These are phyloP conservation scores for honey bee (Apis mellifera) DNA, from an alignment of 1,140 invertebrate species.

Conservation along the genomic window Amel_HAv3.1 CM009940.2:4743501-4744000, in stretches of 20 bases:
- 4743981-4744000: not conserved
- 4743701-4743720: not conserved
- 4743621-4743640: conserved; percentile 42
- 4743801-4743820: conserved; percentile 19
- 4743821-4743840: not conserved
- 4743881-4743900: not conserved
- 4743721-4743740: not conserved
- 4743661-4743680: conserved; percentile 10
- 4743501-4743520: conserved; percentile 20
- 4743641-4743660: not conserved
- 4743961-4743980: not conserved
- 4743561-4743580: conserved; percentile 35
- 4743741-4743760: not conserved
- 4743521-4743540: not conserved
- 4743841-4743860: not conserved
- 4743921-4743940: conserved; percentile 15
- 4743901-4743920: not conserved
- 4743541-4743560: not conserved
- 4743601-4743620: conserved; percentile 46
- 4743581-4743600: conserved; percentile 58
- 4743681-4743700: conserved; percentile 22
- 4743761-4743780: not conserved
- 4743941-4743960: conserved; percentile 7
- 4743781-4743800: no score
- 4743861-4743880: not conserved